Percentiles rank a stretch among this genome's conserved stretches.
phyloP scores from a whole-genome alignment of 1,140 invertebrate species.

The Anastrepha ludens region DNA sequence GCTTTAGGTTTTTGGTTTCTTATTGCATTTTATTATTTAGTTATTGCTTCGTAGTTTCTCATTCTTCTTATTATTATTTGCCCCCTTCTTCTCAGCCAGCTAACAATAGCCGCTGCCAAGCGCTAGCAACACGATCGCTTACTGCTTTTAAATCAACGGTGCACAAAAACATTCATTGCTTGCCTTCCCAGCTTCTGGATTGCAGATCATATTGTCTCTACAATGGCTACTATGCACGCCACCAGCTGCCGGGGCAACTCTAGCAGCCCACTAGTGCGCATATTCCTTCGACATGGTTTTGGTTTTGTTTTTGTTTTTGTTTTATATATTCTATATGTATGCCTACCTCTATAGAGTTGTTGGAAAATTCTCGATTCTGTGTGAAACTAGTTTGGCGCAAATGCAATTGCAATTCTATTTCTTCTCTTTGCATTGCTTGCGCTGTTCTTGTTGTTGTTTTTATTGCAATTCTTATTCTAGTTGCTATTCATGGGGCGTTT shows the following conservation, averaged over 20 bases:
- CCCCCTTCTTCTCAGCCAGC: neutral
- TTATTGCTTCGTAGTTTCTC: neutral
- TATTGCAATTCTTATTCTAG: constrained; percentile 32
- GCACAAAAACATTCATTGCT: neutral
- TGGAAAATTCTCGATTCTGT: constrained; percentile 19
- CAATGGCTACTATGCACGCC: neutral
- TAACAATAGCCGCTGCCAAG: neutral
- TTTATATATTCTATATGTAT: neutral
- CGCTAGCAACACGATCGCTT: neutral
- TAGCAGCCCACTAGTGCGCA: neutral
- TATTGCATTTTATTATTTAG: constrained; percentile 16
- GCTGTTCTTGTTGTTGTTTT: neutral
- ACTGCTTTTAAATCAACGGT: neutral
- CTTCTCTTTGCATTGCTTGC: neutral
- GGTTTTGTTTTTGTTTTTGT: neutral
- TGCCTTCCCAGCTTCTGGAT: neutral
- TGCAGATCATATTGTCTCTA: constrained; percentile 33
- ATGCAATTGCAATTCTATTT: neutral
- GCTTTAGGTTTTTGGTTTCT: neutral
- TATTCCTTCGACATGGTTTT: neutral
- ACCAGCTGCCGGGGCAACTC: constrained; percentile 20
- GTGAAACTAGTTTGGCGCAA: neutral
- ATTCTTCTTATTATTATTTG: neutral
- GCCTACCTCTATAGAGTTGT: neutral
- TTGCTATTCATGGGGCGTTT: neutral